phyloP scores from a whole-genome alignment of 2,888 invertebrate genomes.

The Rhorus exstirpatorius region DNA sequence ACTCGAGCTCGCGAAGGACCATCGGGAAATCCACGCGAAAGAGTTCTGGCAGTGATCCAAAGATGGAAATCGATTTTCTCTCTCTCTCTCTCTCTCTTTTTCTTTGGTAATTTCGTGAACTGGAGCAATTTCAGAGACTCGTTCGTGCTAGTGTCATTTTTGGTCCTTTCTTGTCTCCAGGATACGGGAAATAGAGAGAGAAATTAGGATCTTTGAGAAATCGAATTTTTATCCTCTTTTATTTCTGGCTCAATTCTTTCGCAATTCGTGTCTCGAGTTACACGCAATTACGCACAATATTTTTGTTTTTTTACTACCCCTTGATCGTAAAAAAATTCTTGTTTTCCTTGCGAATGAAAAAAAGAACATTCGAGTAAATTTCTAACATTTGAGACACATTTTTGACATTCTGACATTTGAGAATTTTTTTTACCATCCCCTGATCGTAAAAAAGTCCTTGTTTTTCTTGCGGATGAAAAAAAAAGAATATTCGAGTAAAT shows the following conservation, averaged over 20 bases:
- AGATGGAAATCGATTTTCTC: conserved; percentile 66
- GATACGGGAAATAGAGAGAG: conserved; percentile 20
- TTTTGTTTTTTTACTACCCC: no score
- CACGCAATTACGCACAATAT: not conserved
- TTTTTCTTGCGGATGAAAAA: no score
- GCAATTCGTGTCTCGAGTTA: conserved; percentile 5
- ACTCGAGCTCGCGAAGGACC: conserved; percentile 52
- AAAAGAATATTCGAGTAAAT: no score
- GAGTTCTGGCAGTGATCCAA: conserved; percentile 70
- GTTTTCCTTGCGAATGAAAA: no score
- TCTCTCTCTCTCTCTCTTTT: conserved; percentile 26
- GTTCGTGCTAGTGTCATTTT: conserved; percentile 46
- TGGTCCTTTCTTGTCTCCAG: conserved; percentile 12
- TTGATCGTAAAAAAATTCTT: not conserved
- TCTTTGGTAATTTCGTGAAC: conserved; percentile 54
- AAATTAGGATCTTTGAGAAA: conserved; percentile 49
- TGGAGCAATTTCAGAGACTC: conserved; percentile 68
- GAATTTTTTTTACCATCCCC: no score
- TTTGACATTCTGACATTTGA: no score
- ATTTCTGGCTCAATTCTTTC: conserved; percentile 37
- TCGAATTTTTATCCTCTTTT: conserved; percentile 51
- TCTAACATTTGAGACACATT: no score
- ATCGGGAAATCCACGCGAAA: conserved; percentile 60
- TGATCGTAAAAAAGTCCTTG: no score
- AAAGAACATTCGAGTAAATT: no score